phyloP scores from a whole-genome alignment of 2,113 vertebrate species.

The Thryonomys swinderianus region DNA sequence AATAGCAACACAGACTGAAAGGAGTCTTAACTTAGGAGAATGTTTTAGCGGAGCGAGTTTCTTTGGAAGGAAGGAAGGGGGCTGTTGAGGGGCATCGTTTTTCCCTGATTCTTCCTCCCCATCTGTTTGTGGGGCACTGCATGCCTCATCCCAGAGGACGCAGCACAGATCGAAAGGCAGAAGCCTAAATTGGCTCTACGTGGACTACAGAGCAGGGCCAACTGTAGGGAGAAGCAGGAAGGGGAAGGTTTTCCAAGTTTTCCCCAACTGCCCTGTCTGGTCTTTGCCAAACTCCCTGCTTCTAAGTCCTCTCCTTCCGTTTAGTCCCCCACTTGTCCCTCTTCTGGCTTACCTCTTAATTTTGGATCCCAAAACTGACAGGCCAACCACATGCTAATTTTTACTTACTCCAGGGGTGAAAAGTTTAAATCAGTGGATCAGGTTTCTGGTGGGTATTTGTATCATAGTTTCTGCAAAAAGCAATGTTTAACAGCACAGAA shows the following conservation, averaged over 20 bases:
- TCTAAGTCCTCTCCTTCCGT: neutral
- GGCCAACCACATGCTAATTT: neutral
- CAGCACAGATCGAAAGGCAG: neutral
- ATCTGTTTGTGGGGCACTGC: neutral
- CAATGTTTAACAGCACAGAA: neutral
- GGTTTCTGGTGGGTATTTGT: neutral
- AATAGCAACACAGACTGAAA: neutral
- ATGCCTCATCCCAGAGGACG: neutral
- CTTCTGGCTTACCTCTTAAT: neutral
- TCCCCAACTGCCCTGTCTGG: neutral
- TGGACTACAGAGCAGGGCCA: neutral
- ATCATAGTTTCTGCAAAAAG: neutral
- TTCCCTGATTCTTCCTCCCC: neutral
- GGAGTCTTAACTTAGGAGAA: neutral
- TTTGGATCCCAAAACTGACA: neutral
- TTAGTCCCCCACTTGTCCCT: too few species aligned
- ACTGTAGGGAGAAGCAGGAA: neutral
- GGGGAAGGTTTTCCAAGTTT: neutral
- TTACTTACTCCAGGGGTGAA: neutral
- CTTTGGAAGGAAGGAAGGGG: accelerated
- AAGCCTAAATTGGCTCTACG: neutral
- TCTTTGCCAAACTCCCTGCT: neutral
- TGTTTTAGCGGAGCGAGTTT: neutral
- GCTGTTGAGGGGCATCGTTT: accelerated
- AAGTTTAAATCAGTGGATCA: neutral